Percentiles rank a stretch among this genome's conserved stretches.
phyloP scores from a whole-genome alignment of 2,113 vertebrate genomes.

The Procavia capensis region DNA sequence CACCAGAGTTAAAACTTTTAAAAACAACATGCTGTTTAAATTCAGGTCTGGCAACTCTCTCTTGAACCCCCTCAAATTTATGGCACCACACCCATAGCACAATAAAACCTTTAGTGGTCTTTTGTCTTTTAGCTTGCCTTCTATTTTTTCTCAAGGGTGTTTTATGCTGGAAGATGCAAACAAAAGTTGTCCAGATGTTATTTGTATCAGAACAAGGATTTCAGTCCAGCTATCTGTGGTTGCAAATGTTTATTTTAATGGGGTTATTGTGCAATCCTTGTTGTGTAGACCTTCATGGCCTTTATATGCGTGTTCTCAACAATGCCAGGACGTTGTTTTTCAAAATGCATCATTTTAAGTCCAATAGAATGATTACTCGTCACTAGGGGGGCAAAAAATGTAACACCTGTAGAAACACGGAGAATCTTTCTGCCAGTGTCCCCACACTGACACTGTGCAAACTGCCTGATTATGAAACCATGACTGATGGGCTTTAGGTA shows the following conservation, averaged over 20 bases:
- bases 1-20: constrained; percentile 90
- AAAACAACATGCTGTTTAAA: constrained; percentile 93
- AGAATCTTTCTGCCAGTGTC: constrained; percentile 69
- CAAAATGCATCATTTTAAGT: constrained; percentile 81
- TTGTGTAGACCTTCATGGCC: constrained; percentile 87
- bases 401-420: constrained; percentile 86
- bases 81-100: constrained; percentile 92
- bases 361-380: constrained; percentile 81
- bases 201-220: constrained; percentile 91
- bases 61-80: constrained; percentile 91
- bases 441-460: constrained; percentile 48
- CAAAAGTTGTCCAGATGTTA: constrained; percentile 93
- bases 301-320: constrained; percentile 86
- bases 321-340: constrained; percentile 88
- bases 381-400: constrained; percentile 82
- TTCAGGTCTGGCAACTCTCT: constrained; percentile 91
- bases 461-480: constrained; percentile 67
- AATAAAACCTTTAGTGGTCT: constrained; percentile 93
- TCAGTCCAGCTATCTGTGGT: constrained; percentile 91
- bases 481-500: constrained; percentile 78
- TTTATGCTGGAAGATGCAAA: constrained; percentile 93
- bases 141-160: constrained; percentile 91
- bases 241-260: constrained; percentile 93
- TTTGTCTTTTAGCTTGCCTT: constrained; percentile 90
- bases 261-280: constrained; percentile 90